phyloP scores from a whole-genome alignment of 2,797 vertebrate species.

The Schizopygopsis pylzovi region DNA sequence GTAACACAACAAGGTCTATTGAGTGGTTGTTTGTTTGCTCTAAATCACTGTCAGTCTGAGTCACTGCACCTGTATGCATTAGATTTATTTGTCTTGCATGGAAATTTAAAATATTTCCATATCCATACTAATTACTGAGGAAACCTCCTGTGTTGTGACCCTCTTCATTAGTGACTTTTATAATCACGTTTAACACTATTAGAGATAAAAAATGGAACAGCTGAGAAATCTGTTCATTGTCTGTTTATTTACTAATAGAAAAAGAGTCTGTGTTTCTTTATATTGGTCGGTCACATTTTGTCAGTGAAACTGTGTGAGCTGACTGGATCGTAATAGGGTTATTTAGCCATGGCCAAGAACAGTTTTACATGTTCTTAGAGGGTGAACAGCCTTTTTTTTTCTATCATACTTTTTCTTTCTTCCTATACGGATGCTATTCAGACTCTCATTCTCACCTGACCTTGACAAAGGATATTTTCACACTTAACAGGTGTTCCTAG shows the following conservation, averaged over 20 bases:
- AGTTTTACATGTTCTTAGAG: slow-evolving; percentile 10
- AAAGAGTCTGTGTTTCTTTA: slow-evolving; percentile 12
- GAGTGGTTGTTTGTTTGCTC: not conserved
- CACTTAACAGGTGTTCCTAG: not conserved
- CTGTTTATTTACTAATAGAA: slow-evolving; percentile 7
- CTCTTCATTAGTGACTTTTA: not conserved
- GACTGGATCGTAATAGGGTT: slow-evolving; percentile 70
- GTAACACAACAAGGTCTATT: not conserved
- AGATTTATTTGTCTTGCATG: not conserved
- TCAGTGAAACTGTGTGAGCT: slow-evolving; percentile 69
- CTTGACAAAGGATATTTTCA: slow-evolving; percentile 15
- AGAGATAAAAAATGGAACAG: not conserved
- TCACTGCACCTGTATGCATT: not conserved
- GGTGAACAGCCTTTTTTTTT: not conserved
- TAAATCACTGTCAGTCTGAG: not conserved
- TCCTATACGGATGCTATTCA: not conserved
- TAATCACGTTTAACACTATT: not conserved
- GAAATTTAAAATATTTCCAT: slow-evolving; percentile 9
- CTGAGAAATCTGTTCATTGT: not conserved
- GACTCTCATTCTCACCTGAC: slow-evolving; percentile 1
- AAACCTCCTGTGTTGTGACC: not conserved
- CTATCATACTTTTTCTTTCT: not conserved
- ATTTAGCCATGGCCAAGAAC: slow-evolving; percentile 38
- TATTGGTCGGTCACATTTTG: slow-evolving; percentile 67
- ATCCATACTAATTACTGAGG: not conserved